These are phyloP conservation scores for Rhineura floridana DNA, from an alignment of 2,113 vertebrate genomes.

Conservation along the genomic window DNA sequence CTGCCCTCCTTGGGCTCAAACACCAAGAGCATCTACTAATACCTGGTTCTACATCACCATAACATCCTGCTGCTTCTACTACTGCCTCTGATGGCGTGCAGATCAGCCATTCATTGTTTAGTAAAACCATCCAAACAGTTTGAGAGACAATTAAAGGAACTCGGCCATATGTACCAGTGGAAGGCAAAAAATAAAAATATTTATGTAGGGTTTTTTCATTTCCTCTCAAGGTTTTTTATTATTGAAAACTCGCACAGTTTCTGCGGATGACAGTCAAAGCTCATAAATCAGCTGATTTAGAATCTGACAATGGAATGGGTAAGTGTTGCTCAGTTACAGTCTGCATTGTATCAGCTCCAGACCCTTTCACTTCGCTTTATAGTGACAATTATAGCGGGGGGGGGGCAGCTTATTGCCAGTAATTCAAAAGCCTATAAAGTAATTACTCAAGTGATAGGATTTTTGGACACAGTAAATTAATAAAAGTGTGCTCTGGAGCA, in stretches of 20 bases:
- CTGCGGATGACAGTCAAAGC: neutral
- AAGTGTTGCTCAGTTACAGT: neutral
- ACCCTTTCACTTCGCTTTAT: neutral
- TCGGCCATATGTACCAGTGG: no score
- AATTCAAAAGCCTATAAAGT: neutral
- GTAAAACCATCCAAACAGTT: neutral
- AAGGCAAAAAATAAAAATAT: neutral
- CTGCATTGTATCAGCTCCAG: neutral
- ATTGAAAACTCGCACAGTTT: neutral
- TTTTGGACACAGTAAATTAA: slow-evolving; percentile 22
- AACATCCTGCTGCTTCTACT: neutral
- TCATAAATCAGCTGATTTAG: slow-evolving; percentile 7
- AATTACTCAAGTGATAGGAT: slow-evolving; percentile 8
- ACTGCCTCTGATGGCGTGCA: no score
- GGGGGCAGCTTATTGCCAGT: neutral
- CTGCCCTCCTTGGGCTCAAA: neutral
- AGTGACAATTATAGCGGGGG: neutral
- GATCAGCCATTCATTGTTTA: no score
- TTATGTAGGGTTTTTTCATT: neutral
- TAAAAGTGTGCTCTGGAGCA: neutral
- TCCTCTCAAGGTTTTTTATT: neutral
- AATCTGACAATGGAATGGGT: neutral
- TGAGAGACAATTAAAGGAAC: neutral
- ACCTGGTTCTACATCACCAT: neutral
- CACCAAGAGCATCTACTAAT: no score